These are phyloP conservation scores for Liolophura sinensis DNA, from an alignment of 1,140 invertebrate species.

Conservation along the genomic window DNA sequence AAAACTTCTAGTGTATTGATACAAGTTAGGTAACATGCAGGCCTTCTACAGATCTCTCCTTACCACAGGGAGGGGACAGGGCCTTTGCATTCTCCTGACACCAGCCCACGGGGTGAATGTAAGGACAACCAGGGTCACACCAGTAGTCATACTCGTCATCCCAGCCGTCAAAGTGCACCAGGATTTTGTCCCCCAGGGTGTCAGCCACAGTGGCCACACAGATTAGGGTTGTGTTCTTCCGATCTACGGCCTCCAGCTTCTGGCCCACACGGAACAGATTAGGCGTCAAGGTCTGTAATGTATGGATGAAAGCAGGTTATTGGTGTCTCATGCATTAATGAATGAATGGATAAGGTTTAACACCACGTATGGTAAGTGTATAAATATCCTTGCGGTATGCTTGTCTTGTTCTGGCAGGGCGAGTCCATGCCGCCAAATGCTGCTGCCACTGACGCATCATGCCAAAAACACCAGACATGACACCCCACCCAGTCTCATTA, in stretches of 20 bases:
- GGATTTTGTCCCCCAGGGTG: constrained; percentile 50
- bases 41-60: constrained; percentile 10
- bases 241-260: constrained; percentile 95
- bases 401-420: too few species aligned
- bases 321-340: too few species aligned
- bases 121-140: constrained; percentile 75
- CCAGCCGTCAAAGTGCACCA: constrained; percentile 59
- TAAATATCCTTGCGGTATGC: too few species aligned
- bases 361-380: too few species aligned
- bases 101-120: constrained; percentile 93
- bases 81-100: constrained; percentile 78
- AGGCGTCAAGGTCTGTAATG: constrained; percentile 66
- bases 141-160: constrained; percentile 58
- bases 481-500: too few species aligned
- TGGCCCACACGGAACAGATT: constrained; percentile 82
- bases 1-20: too few species aligned
- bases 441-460: too few species aligned
- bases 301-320: not conserved
- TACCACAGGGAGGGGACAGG: constrained; percentile 82
- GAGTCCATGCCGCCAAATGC: too few species aligned
- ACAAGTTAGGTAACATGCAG: too few species aligned
- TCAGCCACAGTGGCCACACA: constrained; percentile 57
- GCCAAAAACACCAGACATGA: too few species aligned
- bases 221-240: constrained; percentile 80
- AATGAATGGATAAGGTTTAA: too few species aligned